phyloP scores from a whole-genome alignment of 2,888 invertebrate species.

The Ochropleura leucogaster region DNA sequence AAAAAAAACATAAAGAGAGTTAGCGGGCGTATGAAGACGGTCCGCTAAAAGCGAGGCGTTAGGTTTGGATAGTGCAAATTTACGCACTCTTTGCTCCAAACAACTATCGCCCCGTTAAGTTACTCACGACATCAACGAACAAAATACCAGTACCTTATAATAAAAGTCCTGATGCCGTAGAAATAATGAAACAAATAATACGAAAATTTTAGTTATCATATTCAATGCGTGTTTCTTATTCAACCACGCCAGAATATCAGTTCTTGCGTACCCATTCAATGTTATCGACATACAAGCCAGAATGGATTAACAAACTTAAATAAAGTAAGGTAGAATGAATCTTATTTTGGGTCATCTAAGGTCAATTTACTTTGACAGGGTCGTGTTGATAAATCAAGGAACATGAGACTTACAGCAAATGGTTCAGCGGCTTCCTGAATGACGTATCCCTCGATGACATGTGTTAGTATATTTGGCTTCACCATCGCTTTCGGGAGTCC shows the following conservation, averaged over 20 bases:
- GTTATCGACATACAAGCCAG: too few species aligned
- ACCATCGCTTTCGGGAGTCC: conserved; percentile 97
- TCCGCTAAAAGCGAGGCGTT: neutral
- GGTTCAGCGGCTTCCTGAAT: conserved; percentile 98
- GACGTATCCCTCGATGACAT: conserved; percentile 98
- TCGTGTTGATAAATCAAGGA: conserved; percentile 14
- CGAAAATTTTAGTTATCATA: conserved; percentile 25
- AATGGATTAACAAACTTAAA: conserved; percentile 1
- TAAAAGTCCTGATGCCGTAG: conserved; percentile 52
- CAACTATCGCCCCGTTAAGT: conserved; percentile 15
- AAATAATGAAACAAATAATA: conserved; percentile 40
- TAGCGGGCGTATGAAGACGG: neutral
- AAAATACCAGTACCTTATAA: conserved; percentile 34
- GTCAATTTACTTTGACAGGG: conserved; percentile 4
- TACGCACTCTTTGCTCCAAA: conserved; percentile 1
- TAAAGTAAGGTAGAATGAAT: conserved; percentile 3
- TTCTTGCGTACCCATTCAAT: neutral
- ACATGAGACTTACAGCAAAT: conserved; percentile 93
- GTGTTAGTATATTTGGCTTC: conserved; percentile 98
- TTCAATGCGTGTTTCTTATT: neutral
- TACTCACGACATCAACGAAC: conserved; percentile 28
- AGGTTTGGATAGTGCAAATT: neutral
- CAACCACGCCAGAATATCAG: neutral
- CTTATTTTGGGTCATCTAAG: neutral
- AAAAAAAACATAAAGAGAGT: neutral